Evolutionary conservation across 2,888 invertebrate genomes (phyloP).

Genomic region (Oscheius onirici): DNA sequence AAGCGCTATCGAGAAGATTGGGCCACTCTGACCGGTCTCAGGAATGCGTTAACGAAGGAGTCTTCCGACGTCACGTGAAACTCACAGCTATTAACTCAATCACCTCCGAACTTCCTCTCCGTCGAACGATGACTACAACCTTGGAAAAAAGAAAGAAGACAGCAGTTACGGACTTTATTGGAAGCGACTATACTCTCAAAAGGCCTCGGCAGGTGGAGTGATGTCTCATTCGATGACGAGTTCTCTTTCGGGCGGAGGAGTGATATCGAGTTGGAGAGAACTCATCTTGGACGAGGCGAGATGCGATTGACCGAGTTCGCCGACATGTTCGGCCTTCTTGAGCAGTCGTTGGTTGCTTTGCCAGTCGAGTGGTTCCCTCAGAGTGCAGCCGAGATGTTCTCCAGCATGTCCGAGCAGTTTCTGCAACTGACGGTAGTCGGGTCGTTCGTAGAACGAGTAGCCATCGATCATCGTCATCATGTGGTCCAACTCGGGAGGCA

Average conservation of each 20-base stretch:
- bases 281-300: slow-evolving; percentile 42
- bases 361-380: slow-evolving; percentile 61
- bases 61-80: slow-evolving; percentile 1
- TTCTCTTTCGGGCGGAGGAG: slow-evolving; percentile 7
- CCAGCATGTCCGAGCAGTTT: slow-evolving; percentile 47
- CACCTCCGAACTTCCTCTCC: slow-evolving; percentile 3
- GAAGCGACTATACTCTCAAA: background rate
- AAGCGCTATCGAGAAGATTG: background rate
- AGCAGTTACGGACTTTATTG: too few relatives aligned
- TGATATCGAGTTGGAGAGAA: slow-evolving; percentile 2
- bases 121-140: background rate
- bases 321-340: slow-evolving; percentile 52
- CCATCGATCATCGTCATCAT: slow-evolving; percentile 56
- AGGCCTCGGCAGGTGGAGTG: slow-evolving; percentile 19
- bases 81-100: slow-evolving; percentile 19
- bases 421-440: slow-evolving; percentile 50
- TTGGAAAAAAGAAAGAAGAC: too few relatives aligned
- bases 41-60: slow-evolving; percentile 20
- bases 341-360: slow-evolving; percentile 43
- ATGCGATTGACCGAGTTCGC: slow-evolving; percentile 59
- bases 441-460: slow-evolving; percentile 49
- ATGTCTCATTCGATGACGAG: background rate
- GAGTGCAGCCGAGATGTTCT: slow-evolving; percentile 40
- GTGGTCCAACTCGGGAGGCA: slow-evolving; percentile 56
- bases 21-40: slow-evolving; percentile 5